Evolutionary conservation across 1,140 invertebrate genomes (phyloP).

Genomic region (Homalodisca vitripennis): DNA sequence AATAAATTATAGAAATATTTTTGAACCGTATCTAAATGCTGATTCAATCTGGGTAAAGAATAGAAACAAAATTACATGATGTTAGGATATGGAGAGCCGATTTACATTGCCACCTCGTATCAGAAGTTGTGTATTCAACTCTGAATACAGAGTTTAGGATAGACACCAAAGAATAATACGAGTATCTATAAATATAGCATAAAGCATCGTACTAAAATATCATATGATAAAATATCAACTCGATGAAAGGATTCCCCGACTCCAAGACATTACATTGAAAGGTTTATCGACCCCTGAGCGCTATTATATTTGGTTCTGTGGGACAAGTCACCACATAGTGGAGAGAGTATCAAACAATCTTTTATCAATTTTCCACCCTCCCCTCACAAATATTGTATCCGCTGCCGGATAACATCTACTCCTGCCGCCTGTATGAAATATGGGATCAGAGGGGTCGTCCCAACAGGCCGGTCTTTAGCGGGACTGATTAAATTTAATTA

Average conservation of each 20-base stretch:
- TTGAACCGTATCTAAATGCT: too few species aligned
- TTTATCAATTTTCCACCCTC: slow-evolving; percentile 1
- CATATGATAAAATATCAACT: neutral
- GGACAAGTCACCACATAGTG: neutral
- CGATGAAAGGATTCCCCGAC: neutral
- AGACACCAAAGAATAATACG: neutral
- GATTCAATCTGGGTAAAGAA: too few species aligned
- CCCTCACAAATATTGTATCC: neutral
- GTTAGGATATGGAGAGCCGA: too few species aligned
- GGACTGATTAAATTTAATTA: neutral
- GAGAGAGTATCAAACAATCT: neutral
- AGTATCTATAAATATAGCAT: neutral
- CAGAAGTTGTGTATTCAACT: too few species aligned
- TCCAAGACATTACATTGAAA: neutral
- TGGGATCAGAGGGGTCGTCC: neutral
- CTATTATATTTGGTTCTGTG: neutral
- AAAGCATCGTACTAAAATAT: neutral
- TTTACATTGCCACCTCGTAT: too few species aligned
- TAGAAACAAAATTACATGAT: too few species aligned
- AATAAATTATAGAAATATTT: too few species aligned
- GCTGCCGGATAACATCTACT: neutral
- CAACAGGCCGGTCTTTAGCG: neutral
- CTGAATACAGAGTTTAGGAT: too few species aligned
- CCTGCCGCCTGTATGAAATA: slow-evolving; percentile 7
- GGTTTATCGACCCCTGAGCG: neutral